Base-by-base conservation (phyloP, 2,888 invertebrate species). In the Mythimna albipuncta region DNA sequence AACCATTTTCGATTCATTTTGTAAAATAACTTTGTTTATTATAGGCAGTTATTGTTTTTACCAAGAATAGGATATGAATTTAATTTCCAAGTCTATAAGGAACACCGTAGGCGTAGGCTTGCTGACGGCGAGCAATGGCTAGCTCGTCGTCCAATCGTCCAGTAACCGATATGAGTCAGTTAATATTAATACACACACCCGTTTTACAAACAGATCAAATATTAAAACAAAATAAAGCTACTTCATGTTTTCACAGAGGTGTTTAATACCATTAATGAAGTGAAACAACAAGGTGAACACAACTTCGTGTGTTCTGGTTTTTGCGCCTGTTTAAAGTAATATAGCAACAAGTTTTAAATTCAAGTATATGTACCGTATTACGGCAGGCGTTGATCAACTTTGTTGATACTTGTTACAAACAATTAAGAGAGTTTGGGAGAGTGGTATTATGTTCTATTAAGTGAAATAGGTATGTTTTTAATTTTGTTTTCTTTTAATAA, bases 271-370 rank as follows among this genome's bases (percentile, higher is more conserved):
- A 62, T 35, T 69, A 69, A 54, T 68, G 61, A 52, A 65, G 41
- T 57, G 26, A 64, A 73, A 52, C 72, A 81, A 64, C 68, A 64
- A 68, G 38, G 57, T 70, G 6, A 66, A 72, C 63, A 62, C 44
- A 75, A 78, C 62, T 72, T 76, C 54, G 61, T 77, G 26, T 47
- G 41, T 64, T 58, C 26, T 79, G 67, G 68, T 72, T 80, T 41
- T 69, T 86, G 81, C 88, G 88, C 89, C 90, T 89, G 82, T 67
- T 81, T 64, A 79, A 83, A 89, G 73, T 86, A 75, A 57, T 82
- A 84, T 69, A 72, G 86, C 89, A 89, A 82, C 72, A 81, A 87
- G 85, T 87, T 85, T 84, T 69, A 77, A 85, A 86, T 84, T 79
- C 65, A 79, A 68, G 61, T 72, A 67, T 67, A 68, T 68, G 50